Base-by-base conservation (phyloP, 1,140 invertebrate genomes). In the Penaeus chinensis region DNA sequence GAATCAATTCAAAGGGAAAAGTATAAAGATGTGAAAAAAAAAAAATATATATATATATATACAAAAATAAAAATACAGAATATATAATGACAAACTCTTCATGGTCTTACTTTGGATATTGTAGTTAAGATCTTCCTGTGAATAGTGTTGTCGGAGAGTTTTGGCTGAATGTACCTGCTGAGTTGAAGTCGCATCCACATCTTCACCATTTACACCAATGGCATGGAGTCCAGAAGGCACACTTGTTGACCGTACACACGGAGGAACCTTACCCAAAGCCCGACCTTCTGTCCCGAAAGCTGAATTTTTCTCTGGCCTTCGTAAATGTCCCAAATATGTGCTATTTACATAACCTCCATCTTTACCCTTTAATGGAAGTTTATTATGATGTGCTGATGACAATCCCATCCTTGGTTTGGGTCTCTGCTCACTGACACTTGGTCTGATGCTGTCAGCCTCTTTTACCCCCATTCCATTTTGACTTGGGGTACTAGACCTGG, bases 321-420 rank as follows among this genome's bases (percentile, higher is more conserved):
- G n/a, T 27, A 24, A 74, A n/a, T 74, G 27, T 74, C 42, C 42
- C 5, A n/a, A 19, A 74, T 37, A 10, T 10, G 71, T 3, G 3
- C 2, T 11, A 32, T 74, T 74, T 1, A 74, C 24, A 27, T 19
- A 20, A 16, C n/a, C 42, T 19, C 54, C 10, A 0, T 54, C 54
- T 54, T 54, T 54, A 13, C 54, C 54, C 54, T 10, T 54, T 2
- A 54, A 54, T 16, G 54, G 54, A 11, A 54, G 16, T 54, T 54
- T 54, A 54, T 16, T 54, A 54, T 54, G 54, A 54, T 54, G 54
- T 54, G 54, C 54, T 54, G 71, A 74, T 7, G 71, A 27, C 42
- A 74, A 16, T 19, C 71, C 71, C 71, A 74, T 74, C 71, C 24
- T 74, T 74, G 71, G 71, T 37, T 32, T 19, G 18, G 71, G 71